A percentile compares a stretch with the other conserved stretches of the same genome.
These are phyloP conservation scores for Schizotus pectinicornis DNA, from an alignment of 2,888 invertebrate species.

Conservation along the genomic window DNA sequence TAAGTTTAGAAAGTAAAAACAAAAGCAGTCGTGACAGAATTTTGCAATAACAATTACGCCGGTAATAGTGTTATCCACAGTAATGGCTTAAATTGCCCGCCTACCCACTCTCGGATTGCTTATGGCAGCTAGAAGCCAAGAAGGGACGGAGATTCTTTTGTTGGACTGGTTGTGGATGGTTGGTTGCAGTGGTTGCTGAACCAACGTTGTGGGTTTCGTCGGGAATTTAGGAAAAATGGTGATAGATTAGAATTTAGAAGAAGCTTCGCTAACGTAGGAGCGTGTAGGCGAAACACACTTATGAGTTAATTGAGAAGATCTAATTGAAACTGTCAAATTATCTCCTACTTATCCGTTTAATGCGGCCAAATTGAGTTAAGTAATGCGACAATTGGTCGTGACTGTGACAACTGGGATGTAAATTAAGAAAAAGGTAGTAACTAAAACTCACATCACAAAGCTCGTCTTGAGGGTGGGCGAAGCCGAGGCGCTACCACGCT, in stretches of 20 bases:
- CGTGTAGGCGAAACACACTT: too few species aligned
- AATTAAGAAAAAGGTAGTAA: slow-evolving; percentile 11
- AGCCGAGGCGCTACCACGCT: slow-evolving; percentile 21
- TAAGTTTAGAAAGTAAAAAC: slow-evolving; percentile 11
- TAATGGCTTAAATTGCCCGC: too few species aligned
- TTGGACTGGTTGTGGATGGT: too few species aligned
- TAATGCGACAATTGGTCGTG: slow-evolving; percentile 23
- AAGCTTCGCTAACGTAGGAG: too few species aligned
- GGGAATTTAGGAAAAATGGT: too few species aligned
- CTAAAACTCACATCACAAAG: slow-evolving; percentile 15
- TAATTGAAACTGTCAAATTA: slow-evolving; percentile 34
- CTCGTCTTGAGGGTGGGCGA: neutral
- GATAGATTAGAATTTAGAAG: too few species aligned
- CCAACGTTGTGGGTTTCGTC: too few species aligned
- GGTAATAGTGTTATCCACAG: neutral
- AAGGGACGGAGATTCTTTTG: too few species aligned
- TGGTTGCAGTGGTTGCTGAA: too few species aligned
- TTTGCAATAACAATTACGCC: slow-evolving; percentile 13
- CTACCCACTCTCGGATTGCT: too few species aligned
- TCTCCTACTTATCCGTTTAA: slow-evolving; percentile 27
- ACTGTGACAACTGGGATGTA: slow-evolving; percentile 14
- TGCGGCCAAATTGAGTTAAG: slow-evolving; percentile 28
- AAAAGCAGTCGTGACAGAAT: slow-evolving; percentile 16
- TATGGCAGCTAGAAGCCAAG: too few species aligned
- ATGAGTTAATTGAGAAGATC: slow-evolving; percentile 22